Base-by-base conservation (phyloP, 2,113 vertebrate species). In the Syngnathoides biaculeatus region DNA sequence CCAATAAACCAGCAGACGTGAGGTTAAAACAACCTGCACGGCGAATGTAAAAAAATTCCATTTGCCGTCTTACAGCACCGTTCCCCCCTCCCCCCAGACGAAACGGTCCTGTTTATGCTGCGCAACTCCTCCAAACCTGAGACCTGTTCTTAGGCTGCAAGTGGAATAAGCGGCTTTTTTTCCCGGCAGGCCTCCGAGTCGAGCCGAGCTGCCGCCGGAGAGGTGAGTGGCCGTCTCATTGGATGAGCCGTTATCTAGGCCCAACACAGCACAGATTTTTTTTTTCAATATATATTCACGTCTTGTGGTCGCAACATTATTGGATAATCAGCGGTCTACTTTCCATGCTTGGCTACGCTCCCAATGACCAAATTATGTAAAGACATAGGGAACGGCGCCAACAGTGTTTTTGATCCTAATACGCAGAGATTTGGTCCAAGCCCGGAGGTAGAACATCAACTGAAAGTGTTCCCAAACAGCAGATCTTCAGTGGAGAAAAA, bases 121-220 rank as follows among this genome's bases (percentile, higher is more conserved):
- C 87, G 83, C 73, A 81, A 79, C 81, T 77, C 35, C 70, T 77
- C 69, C 81, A 82, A 84, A 76, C 84, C 72, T 72, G 70, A 86
- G 78, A 84, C 86, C 88, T 83, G 78, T 82, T 82, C 83, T 90
- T 88, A 85, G 55, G 71, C 79, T 69, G 75, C 27, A 13, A 77
- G 86, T 84, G 81, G 81, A 87, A 87, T 91, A 90, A 90, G 89
- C 88, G 85, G 87, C 86, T 90, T 90, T 89, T 89, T 5, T 57
- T 78, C 83, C 84, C 76, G 2, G 30, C 71, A 64, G 82, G 84
- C 77, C 77, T 40, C 59, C 55, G 68, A 79, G 75, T 63, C 74
- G 77, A 79, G 75, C 64, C 74, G 77, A 79, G 79, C 66, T 45
- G 12, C 55, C 52, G 69, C 64, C 74, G 73, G 69, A 82, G 77